Base-by-base conservation (phyloP, 2,888 invertebrate species). In the Crocallis elinguaria region DNA sequence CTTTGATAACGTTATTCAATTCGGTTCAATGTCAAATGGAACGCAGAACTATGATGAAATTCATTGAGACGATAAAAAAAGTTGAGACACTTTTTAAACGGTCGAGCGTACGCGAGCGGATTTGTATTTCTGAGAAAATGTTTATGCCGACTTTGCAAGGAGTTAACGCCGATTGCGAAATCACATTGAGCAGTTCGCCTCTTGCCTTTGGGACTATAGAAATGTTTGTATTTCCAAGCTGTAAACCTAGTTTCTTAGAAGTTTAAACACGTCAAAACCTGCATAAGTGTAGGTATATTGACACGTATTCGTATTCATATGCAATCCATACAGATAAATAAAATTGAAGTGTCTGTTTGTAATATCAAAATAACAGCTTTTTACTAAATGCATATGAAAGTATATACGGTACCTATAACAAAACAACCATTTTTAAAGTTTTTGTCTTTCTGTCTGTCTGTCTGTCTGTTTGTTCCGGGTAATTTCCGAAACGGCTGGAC, bases 1-100 rank as follows among this genome's bases (percentile, higher is more conserved):
- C 82, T 81, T 73, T 77, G 86, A 88, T 88, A 88, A 86, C 79
- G 41, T 72, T 73, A 81, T 81, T 80, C 72, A 82, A 86, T 86
- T 86, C 78, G 81, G 86, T 86, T 84, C 88, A 89, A 88, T 88
- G 89, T 86, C 86, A 84, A 71, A 77, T 68, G 67, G 64, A 72
- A 79, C 73, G 71, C 66, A 67, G 66, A 75, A 70, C 73, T 80
- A 80, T 88, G 80, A 84, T 84, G 86, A 84, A 87, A 87, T 85
- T 82, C 69, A 74, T 77, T 69, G 63, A 66, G 43, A 64, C 64
- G 79, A 83, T 80, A 79, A 77, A 67, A 29, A 63, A 63, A 64
- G 70, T 72, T 68, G 66, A 67, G 68, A 70, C 65, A 70, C 67
- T 71, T 72, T 67, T 62, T 57, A 68, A 57, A 61, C 45, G 54